A percentile compares a stretch with the other conserved stretches of the same genome.
phyloP scores from a whole-genome alignment of 2,113 vertebrate genomes.

The Terrapene triunguis region DNA sequence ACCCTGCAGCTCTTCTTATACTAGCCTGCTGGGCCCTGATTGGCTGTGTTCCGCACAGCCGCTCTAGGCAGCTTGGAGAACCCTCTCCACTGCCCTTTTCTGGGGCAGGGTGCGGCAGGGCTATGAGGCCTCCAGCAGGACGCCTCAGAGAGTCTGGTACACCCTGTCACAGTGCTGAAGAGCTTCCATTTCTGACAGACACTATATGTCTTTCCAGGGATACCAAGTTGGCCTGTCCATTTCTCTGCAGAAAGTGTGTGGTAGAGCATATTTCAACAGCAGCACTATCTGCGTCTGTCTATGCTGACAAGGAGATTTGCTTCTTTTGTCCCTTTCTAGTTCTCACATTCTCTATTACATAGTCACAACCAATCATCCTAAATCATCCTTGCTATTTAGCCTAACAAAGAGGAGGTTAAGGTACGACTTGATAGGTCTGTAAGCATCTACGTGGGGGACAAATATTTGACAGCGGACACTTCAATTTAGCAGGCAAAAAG shows the following conservation, averaged over 20 bases:
- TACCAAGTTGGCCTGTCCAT: fast-evolving
- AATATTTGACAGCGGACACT: background rate
- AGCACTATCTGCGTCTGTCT: too few relatives aligned
- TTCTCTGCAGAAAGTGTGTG: background rate
- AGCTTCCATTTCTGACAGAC: background rate
- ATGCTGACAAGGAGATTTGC: background rate
- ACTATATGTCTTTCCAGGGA: background rate
- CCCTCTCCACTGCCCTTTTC: too few relatives aligned
- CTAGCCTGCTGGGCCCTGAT: too few relatives aligned
- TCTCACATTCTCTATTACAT: background rate
- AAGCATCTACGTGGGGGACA: background rate
- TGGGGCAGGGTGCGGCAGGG: too few relatives aligned
- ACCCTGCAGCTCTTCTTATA: too few relatives aligned
- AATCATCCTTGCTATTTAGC: background rate
- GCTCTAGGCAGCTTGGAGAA: too few relatives aligned
- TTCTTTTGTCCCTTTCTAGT: background rate
- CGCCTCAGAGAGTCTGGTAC: too few relatives aligned
- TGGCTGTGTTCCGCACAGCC: too few relatives aligned
- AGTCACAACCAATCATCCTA: background rate
- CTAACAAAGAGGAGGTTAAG: background rate
- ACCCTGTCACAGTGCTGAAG: background rate
- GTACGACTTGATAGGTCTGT: background rate
- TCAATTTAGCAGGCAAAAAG: background rate
- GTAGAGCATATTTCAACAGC: too few relatives aligned
- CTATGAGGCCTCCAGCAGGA: too few relatives aligned